Conservation (phyloP, 64 coral and sea anemone genomes). For the Stylophora pistillata region DNA sequence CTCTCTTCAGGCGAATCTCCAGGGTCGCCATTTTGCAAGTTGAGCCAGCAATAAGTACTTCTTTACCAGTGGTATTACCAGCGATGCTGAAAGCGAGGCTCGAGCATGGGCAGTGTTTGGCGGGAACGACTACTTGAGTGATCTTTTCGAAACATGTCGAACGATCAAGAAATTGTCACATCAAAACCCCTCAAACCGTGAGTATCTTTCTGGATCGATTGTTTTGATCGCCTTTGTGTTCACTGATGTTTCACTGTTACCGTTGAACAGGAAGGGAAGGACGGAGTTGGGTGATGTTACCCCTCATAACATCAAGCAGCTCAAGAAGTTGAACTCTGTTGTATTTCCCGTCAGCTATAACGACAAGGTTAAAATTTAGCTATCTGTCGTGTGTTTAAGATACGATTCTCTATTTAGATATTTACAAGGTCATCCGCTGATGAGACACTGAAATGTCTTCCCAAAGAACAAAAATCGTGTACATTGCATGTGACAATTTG, state of each 20-base stretch:
- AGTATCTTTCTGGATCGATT: not conserved
- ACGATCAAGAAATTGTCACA: conserved; percentile 27
- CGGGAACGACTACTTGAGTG: conserved; percentile 47
- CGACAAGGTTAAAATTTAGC: conserved; percentile 75
- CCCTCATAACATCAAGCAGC: conserved; percentile 98
- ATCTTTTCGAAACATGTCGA: conserved; percentile 5
- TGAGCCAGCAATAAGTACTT: not conserved
- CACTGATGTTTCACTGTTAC: not conserved
- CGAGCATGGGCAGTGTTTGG: conserved; percentile 57
- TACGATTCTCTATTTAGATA: too few relatives aligned
- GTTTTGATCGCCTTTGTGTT: not conserved
- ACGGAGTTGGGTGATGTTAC: conserved; percentile 95
- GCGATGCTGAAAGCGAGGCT: not conserved
- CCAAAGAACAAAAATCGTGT: too few relatives aligned
- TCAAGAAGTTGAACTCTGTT: conserved; percentile 91
- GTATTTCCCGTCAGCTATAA: conserved; percentile 99
- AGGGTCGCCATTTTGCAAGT: conserved; percentile 47
- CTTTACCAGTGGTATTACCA: not conserved
- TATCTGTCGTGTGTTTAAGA: not conserved
- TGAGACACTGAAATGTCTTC: too few relatives aligned
- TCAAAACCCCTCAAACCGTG: conserved; percentile 51
- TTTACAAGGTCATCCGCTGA: too few relatives aligned
- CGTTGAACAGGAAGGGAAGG: conserved; percentile 61
- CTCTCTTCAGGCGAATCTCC: conserved; percentile 64
- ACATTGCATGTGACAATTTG: too few relatives aligned